Conservation (phyloP, 2,113 vertebrate genomes). For the Telmatochromis sp. region DNA sequence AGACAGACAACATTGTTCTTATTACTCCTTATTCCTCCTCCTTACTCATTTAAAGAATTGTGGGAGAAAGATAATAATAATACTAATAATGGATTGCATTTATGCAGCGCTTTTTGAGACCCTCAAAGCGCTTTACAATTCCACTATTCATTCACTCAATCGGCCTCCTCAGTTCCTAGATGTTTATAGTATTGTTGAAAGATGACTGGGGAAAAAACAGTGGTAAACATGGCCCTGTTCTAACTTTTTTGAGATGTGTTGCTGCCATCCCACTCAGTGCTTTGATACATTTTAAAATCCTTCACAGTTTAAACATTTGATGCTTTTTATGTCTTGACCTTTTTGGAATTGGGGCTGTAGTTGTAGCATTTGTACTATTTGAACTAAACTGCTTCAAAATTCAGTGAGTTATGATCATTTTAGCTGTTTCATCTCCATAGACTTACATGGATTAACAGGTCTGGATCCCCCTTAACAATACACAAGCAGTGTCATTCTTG, state of each 20-base stretch:
- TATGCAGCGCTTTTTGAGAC: rapidly evolving
- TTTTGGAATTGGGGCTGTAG: background rate
- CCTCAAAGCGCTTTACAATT: background rate
- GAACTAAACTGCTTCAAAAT: background rate
- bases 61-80: background rate
- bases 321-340: background rate
- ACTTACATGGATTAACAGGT: background rate
- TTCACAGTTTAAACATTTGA: background rate
- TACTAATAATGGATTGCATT: background rate
- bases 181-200: background rate
- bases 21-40: background rate
- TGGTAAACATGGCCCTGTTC: background rate
- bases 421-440: background rate
- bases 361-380: background rate
- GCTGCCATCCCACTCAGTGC: background rate
- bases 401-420: background rate
- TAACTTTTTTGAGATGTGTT: background rate
- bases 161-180: background rate
- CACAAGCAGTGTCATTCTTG: background rate
- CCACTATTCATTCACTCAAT: background rate
- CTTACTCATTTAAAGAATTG: background rate
- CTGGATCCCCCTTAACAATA: background rate
- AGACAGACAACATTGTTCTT: background rate
- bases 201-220: background rate
- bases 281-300: background rate